These are phyloP conservation scores for Buathra laborator DNA, from an alignment of 2,888 invertebrate genomes.

Conservation along the genomic window DNA sequence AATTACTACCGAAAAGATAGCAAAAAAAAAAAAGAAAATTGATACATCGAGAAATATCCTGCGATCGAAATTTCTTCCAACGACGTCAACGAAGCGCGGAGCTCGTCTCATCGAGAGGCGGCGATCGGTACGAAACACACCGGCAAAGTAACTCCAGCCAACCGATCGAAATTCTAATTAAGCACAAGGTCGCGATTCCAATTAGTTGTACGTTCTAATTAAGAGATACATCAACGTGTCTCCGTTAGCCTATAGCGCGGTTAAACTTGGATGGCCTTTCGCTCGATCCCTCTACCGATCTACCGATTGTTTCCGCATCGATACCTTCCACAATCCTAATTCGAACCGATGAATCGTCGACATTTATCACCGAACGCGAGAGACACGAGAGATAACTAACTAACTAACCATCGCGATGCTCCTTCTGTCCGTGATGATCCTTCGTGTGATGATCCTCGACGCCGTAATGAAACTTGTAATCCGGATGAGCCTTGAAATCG, in stretches of 20 bases:
- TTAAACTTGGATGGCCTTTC: neutral
- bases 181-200: slow-evolving; percentile 70
- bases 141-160: slow-evolving; percentile 6
- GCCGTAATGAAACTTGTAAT: slow-evolving; percentile 76
- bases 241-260: neutral
- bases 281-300: neutral
- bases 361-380: neutral
- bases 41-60: too few relatives aligned
- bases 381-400: too few relatives aligned
- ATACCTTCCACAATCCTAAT: neutral
- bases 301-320: too few relatives aligned
- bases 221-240: slow-evolving; percentile 68
- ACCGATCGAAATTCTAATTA: slow-evolving; percentile 72
- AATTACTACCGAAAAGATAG: too few relatives aligned
- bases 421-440: slow-evolving; percentile 76
- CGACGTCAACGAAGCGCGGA: too few relatives aligned
- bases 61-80: too few relatives aligned
- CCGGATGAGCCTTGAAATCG: slow-evolving; percentile 77
- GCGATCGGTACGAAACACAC: neutral
- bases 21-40: too few relatives aligned
- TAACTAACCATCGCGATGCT: slow-evolving; percentile 77
- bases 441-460: slow-evolving; percentile 77
- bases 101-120: neutral
- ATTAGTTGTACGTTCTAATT: slow-evolving; percentile 76
- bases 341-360: neutral